Evolutionary conservation across 2,888 invertebrate genomes (phyloP), one percentile per base, ranked within the genome.

Genomic region (Rhopalosiphum nymphaeae): DNA sequence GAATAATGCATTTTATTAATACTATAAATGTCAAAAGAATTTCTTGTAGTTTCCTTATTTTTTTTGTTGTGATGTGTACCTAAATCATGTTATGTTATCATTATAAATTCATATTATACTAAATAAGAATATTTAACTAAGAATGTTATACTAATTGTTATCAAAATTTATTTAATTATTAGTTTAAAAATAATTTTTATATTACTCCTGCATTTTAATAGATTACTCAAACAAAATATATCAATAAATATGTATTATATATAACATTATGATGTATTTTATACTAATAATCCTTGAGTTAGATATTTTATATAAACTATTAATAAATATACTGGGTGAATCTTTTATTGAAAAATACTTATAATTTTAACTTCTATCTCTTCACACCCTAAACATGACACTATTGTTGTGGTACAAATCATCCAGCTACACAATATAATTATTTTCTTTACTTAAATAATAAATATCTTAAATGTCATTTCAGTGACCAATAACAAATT

Each of bases 101-200:
- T 92, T 88, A 92, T 89, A 57, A 57, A 90, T 89, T 90, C 46
- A 57, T 93, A 90, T 44, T 93, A 90, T 93, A 89, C 57, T 85
- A 56, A 84, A 85, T 84, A 89, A 84, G n/a, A 89, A 44, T 93
- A 78, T 88, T 92, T 88, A 89, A 89, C 78, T 67, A 84, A 53
- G 56, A 57, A 57, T 93, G 93, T 93, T 90, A 78, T 78, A 78
- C 78, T 36, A 85, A 84, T 85, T 93, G 93, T 93, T 93, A 85
- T 93, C 84, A 46, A 93, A 93, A 93, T 90, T 56, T 89, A 93
- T 93, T 88, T 92, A 78, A 92, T 92, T 89, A 84, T 84, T 46
- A 93, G 26, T 46, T 36, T 44, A 87, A 88, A 89, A 44, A 56
- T 26, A 61, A 57, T 53, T 57, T 85, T 85, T 87, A 49, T 87